Conservation (phyloP, 2,797 vertebrate species). For the Martes flavigula region DNA sequence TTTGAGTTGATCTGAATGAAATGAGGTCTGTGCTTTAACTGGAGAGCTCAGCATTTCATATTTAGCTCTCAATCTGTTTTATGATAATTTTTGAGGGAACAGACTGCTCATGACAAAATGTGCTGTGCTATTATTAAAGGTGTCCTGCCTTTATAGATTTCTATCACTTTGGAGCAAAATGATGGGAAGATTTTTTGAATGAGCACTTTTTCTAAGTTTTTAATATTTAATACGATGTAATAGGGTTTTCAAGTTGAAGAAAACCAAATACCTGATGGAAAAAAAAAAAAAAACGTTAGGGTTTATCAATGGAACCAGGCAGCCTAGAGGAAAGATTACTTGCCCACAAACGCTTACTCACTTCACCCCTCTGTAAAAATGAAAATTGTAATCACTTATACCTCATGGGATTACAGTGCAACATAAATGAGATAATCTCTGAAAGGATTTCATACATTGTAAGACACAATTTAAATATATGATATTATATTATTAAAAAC, state of each 20-base stretch:
- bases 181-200: constrained; percentile 44
- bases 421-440: constrained; percentile 31
- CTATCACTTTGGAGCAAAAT: neutral
- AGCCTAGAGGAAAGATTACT: neutral
- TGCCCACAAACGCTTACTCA: neutral
- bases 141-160: neutral
- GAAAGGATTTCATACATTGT: constrained; percentile 40
- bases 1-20: constrained; percentile 69
- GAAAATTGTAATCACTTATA: neutral
- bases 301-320: neutral
- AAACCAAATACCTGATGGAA: neutral
- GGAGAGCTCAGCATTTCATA: constrained; percentile 50
- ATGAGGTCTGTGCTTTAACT: constrained; percentile 52
- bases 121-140: constrained; percentile 18
- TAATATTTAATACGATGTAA: constrained; percentile 12
- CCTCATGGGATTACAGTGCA: neutral
- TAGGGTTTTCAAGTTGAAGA: neutral
- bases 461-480: neutral
- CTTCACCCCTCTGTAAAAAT: neutral
- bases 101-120: constrained; percentile 38
- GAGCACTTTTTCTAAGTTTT: neutral
- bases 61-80: constrained; percentile 73
- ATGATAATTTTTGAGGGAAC: constrained; percentile 64
- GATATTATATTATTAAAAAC: neutral
- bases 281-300: neutral